A percentile compares a stretch with the other conserved stretches of the same genome.
These are phyloP conservation scores for Tachysurus fulvidraco DNA, from an alignment of 2,113 vertebrate species.

Conservation along the genomic window DNA sequence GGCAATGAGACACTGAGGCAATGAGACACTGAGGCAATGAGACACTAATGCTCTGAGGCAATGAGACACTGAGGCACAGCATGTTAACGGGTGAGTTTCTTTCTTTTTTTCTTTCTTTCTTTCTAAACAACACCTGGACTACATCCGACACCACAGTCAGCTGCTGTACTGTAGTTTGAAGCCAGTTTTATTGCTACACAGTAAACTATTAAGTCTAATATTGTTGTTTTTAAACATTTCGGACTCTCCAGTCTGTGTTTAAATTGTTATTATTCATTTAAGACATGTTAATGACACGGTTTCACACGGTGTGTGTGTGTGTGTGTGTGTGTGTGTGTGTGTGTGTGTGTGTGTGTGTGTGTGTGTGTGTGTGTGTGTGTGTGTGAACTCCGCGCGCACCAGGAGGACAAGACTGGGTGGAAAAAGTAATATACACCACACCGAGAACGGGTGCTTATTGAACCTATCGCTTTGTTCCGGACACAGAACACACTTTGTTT, in stretches of 20 bases:
- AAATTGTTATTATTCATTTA: neutral
- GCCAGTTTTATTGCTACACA: neutral
- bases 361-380: neutral
- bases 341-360: constrained; percentile 2
- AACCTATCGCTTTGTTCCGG: neutral
- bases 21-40: no score
- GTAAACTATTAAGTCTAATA: neutral
- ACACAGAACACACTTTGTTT: neutral
- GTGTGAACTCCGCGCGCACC: neutral
- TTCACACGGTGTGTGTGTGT: neutral
- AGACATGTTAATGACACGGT: neutral
- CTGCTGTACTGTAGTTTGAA: neutral
- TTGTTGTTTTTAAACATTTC: neutral
- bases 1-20: no score
- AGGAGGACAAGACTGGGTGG: neutral
- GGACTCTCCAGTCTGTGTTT: neutral
- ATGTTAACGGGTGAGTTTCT: neutral
- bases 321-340: neutral
- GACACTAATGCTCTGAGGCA: no score
- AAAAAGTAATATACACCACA: neutral
- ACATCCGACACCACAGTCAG: neutral
- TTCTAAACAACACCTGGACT: neutral
- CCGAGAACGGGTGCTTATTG: neutral
- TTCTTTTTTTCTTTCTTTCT: neutral
- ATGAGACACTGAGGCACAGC: no score